Evolutionary conservation across 2,888 invertebrate genomes (phyloP), one percentile per base, ranked within the genome.

Genomic region (Strigamia maritima): DNA sequence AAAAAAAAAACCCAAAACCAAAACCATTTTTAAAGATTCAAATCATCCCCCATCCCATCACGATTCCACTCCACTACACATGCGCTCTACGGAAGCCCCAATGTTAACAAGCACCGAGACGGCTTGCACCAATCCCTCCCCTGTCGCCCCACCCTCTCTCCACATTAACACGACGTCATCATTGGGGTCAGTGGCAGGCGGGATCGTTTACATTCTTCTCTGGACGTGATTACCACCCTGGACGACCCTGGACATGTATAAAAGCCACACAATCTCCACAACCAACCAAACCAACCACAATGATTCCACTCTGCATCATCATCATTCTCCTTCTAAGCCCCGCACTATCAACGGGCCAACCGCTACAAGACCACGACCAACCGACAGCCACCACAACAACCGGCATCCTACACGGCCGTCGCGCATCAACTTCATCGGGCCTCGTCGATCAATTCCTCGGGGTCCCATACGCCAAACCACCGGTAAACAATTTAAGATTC

Each of bases 401-500:
- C 12, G 81, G 81, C n/a, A 19, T 35, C n/a, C 31, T 81, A 14
- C 10, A 26, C 28, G 81, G 81, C 0, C 31, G 70, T 12, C 49
- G 70, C 12, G 44, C 31, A 0, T 24, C 38, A 7, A 60, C 74
- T 1, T 35, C 38, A 2, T 38, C 31, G 14, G 38, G 78, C 19
- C 14, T 77, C 24, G 54, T 81, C 16, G 40, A 31, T 26, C 76
- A 77, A 74, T 84, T 83, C 80, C 81, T 83, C 12, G 84, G 83
- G 2, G 83, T 84, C 16, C 84, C 83, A 0, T 84, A 84, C 75
- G 84, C 83, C 16, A 60, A 81, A 38, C 80, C 83, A 4, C 84
- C 84, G 0, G 79, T 82, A 8, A 83, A 82, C 2, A 26, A 70
- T 22, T 80, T 81, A 10, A 79, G 83, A n/a, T 83, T 83, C 77